These are phyloP conservation scores for Hyla sarda DNA, from an alignment of 2,113 vertebrate genomes.

Conservation along the genomic window DNA sequence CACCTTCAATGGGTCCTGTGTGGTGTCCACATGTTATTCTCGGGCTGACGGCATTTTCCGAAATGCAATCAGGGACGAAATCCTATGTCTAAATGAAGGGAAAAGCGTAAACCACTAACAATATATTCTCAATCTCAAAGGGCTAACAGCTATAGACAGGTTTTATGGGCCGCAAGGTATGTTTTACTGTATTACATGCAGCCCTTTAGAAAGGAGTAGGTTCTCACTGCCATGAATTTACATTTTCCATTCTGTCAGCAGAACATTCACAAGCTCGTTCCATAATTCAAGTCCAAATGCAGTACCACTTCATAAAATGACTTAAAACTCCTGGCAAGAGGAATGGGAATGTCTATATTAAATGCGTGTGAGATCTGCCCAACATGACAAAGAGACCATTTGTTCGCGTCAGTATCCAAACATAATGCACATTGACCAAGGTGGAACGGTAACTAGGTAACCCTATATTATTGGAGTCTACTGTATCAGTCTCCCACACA, in stretches of 20 bases:
- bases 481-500: slow-evolving; percentile 34
- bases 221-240: slow-evolving; percentile 60
- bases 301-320: slow-evolving; percentile 81
- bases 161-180: slow-evolving; percentile 52
- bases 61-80: slow-evolving; percentile 8
- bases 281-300: slow-evolving; percentile 69
- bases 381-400: slow-evolving; percentile 74
- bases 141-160: slow-evolving; percentile 48
- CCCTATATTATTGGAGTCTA: slow-evolving; percentile 49
- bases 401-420: slow-evolving; percentile 59
- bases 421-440: slow-evolving; percentile 51
- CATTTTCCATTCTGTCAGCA: slow-evolving; percentile 87
- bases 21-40: slow-evolving; percentile 13
- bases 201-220: slow-evolving; percentile 54
- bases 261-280: slow-evolving; percentile 77
- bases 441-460: slow-evolving; percentile 54
- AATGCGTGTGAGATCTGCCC: slow-evolving; percentile 75
- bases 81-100: slow-evolving; percentile 9
- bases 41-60: slow-evolving; percentile 3
- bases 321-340: slow-evolving; percentile 80
- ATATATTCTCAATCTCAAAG: slow-evolving; percentile 36
- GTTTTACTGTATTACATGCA: slow-evolving; percentile 57
- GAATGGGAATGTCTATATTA: slow-evolving; percentile 79
- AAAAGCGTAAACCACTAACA: slow-evolving; percentile 45
- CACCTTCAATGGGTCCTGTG: slow-evolving; percentile 21